A percentile compares a stretch with the other conserved stretches of the same genome.
Conservation (phyloP, 2,113 vertebrate species). For the Nansenia antarctica region DNA sequence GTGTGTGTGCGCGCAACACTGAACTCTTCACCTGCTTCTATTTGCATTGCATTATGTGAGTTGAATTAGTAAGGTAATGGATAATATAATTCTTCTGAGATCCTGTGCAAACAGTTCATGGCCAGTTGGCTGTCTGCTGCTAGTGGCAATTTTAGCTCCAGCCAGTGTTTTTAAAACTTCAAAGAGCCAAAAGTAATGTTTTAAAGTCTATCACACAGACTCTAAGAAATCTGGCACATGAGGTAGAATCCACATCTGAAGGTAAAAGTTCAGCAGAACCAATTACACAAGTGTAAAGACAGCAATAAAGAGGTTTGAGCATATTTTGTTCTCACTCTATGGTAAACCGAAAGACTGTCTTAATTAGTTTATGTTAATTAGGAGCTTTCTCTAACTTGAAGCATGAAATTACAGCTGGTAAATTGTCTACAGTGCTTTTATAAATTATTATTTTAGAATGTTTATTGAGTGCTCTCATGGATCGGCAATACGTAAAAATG, state of each 20-base stretch:
- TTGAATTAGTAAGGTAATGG: conserved; percentile 44
- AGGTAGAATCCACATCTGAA: conserved; percentile 47
- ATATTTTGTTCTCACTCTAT: background rate
- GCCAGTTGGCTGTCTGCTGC: conserved; percentile 40
- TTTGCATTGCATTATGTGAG: conserved; percentile 31
- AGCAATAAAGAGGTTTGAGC: conserved; percentile 17
- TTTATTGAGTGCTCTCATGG: background rate
- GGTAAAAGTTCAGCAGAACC: conserved; percentile 42
- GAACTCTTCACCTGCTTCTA: conserved; percentile 34
- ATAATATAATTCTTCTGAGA: conserved; percentile 39
- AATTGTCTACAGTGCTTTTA: conserved; percentile 2
- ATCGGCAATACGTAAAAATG: no score
- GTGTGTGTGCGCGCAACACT: background rate
- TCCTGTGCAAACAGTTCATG: conserved; percentile 34
- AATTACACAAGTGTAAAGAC: conserved; percentile 31
- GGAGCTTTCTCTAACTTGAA: conserved; percentile 7
- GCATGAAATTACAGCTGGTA: background rate
- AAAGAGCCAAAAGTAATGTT: conserved; percentile 48
- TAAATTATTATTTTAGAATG: background rate
- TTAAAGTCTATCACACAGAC: conserved; percentile 39
- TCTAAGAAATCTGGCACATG: conserved; percentile 42
- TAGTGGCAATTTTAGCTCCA: conserved; percentile 41
- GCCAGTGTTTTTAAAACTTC: conserved; percentile 45
- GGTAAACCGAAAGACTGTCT: background rate
- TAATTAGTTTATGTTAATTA: conserved; percentile 12